Evolutionary conservation across 2,888 invertebrate genomes (phyloP), one percentile per base, ranked within the genome.

Genomic region (Campoletis raptor): DNA sequence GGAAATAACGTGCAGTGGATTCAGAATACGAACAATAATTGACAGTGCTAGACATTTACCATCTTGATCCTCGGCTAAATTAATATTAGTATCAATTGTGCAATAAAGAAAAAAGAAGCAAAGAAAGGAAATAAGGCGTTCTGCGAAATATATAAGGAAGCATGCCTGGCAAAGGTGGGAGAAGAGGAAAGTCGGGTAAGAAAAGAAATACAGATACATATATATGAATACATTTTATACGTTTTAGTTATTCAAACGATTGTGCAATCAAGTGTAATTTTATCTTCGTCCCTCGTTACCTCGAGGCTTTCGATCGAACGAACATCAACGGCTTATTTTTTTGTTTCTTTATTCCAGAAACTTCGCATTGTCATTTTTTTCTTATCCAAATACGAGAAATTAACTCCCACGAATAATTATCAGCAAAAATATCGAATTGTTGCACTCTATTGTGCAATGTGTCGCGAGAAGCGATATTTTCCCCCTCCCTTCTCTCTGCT

Each of bases 111-210:
- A 30, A 30, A 15, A 61, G 15, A 15, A 30, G 15, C 1, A 61
- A 61, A n/a, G 30, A 61, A 30, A 24, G n/a, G 57, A 24, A 57
- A 57, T 24, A 95, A 94, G 94, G 92, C 92, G 93, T 91, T 89
- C 87, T 30, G 74, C 64, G 54, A 61, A 54, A 52, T 80, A 72
- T 52, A 73, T 72, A 92, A 94, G 90, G 88, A 94, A 96, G 93
- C 95, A 97, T 97, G 97, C 97, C 97, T 95, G 94, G 92, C 88
- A 97, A 97, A 96, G 96, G 97, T 95, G 96, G 96, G 95, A 96
- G 96, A 95, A 96, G 96, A 96, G 96, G 96, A 95, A 97, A 96
- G 95, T 96, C 95, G 95, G 96, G 97, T 97, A 92, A 95, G 96
- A 77, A 80, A 24, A 78, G 52, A 54, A 21, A 79, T 15, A 76